Evolutionary conservation across 2,888 invertebrate species (phyloP).

Genomic region (Rotaria magnacalcarata): DNA sequence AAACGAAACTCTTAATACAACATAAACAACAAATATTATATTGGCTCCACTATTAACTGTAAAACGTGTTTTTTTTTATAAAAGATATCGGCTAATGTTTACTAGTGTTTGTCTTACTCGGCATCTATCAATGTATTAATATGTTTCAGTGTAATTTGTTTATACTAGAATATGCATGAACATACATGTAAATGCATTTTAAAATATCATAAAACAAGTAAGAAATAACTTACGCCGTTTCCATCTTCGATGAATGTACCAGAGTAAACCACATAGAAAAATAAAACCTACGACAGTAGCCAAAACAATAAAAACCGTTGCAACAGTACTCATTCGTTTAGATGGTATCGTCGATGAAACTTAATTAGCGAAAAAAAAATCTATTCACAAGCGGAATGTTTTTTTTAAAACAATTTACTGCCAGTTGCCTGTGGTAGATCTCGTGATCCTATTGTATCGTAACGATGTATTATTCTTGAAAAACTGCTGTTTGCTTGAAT

Average conservation of each 20-base stretch:
- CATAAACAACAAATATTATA: too few relatives aligned
- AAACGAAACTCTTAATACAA: too few relatives aligned
- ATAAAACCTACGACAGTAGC: not conserved
- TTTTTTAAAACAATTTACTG: not conserved
- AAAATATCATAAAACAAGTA: too few relatives aligned
- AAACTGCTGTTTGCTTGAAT: not conserved
- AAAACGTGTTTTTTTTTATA: too few relatives aligned
- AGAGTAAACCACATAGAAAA: not conserved
- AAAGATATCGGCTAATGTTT: too few relatives aligned
- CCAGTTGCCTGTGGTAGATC: not conserved
- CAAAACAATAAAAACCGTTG: not conserved
- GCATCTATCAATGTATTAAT: too few relatives aligned
- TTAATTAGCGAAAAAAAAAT: not conserved
- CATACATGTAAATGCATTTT: too few relatives aligned
- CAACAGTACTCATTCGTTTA: not conserved
- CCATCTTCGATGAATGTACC: not conserved
- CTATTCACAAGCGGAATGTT: not conserved
- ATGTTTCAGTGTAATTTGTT: too few relatives aligned
- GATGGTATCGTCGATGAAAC: not conserved
- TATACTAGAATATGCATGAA: too few relatives aligned
- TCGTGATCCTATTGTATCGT: not conserved
- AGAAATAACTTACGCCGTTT: not conserved
- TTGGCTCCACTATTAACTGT: too few relatives aligned
- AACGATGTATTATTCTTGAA: not conserved
- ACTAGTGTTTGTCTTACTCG: too few relatives aligned